A percentile compares a stretch with the other conserved stretches of the same genome.
Conservation (phyloP, 2,888 invertebrate genomes). For the Epistrophe eligans region DNA sequence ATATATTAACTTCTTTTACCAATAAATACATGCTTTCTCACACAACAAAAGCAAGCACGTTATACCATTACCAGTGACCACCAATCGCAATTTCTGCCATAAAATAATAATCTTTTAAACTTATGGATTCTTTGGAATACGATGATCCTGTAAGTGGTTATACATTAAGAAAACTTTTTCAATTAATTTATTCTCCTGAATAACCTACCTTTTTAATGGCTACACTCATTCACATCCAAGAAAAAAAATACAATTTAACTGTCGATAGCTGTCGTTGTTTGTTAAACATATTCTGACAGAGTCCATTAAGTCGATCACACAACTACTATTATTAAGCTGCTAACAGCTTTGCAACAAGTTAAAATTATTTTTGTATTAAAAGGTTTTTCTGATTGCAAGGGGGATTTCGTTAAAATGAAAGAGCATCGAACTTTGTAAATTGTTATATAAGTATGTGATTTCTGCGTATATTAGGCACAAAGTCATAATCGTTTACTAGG, state of each 20-base stretch:
- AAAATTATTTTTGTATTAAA: slow-evolving; percentile 2
- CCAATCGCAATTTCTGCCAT: neutral
- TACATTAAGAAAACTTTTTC: slow-evolving; percentile 9
- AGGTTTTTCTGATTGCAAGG: slow-evolving; percentile 6
- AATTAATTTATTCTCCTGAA: slow-evolving; percentile 10
- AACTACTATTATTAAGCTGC: slow-evolving; percentile 4
- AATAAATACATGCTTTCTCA: neutral
- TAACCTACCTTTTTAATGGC: neutral
- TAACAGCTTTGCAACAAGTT: neutral
- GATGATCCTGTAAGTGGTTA: slow-evolving; percentile 19
- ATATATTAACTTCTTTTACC: neutral
- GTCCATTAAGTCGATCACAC: slow-evolving; percentile 30
- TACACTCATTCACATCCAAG: neutral
- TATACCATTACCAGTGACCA: neutral
- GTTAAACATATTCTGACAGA: slow-evolving; percentile 18
- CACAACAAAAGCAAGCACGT: neutral
- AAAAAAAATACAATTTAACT: slow-evolving; percentile 4
- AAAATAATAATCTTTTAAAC: slow-evolving; percentile 7
- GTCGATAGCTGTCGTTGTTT: neutral
- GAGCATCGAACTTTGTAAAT: neutral
- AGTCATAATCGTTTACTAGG: neutral
- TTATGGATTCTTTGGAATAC: slow-evolving; percentile 8
- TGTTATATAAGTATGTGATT: neutral
- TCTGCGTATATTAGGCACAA: neutral
- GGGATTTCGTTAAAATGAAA: neutral